Evolutionary conservation across 2,113 vertebrate genomes (phyloP).

Genomic region (Phycodurus eques): DNA sequence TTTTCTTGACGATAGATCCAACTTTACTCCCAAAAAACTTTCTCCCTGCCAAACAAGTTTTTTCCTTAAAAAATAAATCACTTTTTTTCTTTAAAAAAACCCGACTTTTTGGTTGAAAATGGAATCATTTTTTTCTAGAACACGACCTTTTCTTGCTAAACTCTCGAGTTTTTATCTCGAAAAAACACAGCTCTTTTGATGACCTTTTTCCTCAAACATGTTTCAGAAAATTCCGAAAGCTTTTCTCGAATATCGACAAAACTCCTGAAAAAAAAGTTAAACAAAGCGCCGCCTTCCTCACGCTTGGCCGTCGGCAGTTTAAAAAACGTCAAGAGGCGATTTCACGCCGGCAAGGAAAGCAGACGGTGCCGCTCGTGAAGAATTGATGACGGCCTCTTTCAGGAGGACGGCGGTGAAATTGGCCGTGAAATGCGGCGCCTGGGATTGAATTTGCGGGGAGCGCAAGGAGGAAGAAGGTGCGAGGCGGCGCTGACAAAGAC

Average conservation of each 20-base stretch:
- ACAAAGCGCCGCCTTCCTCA: background rate
- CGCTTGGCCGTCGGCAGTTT: background rate
- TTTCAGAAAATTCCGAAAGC: no score
- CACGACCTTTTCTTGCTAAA: background rate
- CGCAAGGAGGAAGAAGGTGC: background rate
- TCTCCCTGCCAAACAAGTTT: no score
- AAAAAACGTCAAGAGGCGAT: background rate
- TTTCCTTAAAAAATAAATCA: no score
- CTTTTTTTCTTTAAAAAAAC: no score
- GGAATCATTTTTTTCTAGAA: no score
- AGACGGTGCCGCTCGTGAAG: background rate
- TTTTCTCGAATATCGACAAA: no score
- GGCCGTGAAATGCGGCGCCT: background rate
- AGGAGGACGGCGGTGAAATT: background rate
- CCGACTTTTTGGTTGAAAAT: no score
- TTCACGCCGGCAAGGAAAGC: background rate
- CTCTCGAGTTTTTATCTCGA: no score
- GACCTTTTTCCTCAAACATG: no score
- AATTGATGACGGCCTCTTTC: conserved; percentile 2
- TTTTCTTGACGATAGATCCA: no score
- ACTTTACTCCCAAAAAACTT: no score
- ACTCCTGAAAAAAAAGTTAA: background rate
- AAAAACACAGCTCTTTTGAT: no score
- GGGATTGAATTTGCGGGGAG: background rate
- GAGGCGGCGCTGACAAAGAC: background rate